Evolutionary conservation across 2,888 invertebrate species (phyloP).

Genomic region (Eilema griseolum): DNA sequence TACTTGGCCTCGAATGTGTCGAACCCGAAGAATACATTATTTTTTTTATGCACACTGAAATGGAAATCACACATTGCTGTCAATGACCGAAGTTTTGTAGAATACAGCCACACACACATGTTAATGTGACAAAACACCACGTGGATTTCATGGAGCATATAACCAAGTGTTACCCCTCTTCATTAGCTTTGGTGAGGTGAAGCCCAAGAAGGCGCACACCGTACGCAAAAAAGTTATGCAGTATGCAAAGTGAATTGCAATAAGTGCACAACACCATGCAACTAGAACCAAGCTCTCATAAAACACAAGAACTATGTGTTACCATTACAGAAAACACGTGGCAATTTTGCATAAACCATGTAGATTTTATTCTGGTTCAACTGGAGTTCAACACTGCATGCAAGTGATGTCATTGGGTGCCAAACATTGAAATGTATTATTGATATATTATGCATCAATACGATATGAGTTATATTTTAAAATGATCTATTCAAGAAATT

Average conservation of each 20-base stretch:
- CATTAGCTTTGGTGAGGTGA: too few species aligned
- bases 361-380: neutral
- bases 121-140: too few species aligned
- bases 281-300: neutral
- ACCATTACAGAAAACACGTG: neutral
- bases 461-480: too few species aligned
- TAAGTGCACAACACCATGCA: neutral
- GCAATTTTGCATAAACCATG: neutral
- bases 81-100: too few species aligned
- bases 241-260: neutral
- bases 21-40: neutral
- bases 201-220: too few species aligned
- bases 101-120: too few species aligned
- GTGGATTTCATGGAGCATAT: too few species aligned
- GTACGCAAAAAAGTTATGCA: neutral
- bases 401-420: neutral
- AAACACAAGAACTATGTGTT: neutral
- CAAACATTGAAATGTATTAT: too few species aligned
- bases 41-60: neutral
- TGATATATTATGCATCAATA: too few species aligned
- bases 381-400: neutral
- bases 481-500: too few species aligned
- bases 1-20: neutral
- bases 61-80: too few species aligned
- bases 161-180: too few species aligned